Evolutionary conservation across 2,888 invertebrate genomes (phyloP).

Genomic region (Pristionchus japonicus): DNA sequence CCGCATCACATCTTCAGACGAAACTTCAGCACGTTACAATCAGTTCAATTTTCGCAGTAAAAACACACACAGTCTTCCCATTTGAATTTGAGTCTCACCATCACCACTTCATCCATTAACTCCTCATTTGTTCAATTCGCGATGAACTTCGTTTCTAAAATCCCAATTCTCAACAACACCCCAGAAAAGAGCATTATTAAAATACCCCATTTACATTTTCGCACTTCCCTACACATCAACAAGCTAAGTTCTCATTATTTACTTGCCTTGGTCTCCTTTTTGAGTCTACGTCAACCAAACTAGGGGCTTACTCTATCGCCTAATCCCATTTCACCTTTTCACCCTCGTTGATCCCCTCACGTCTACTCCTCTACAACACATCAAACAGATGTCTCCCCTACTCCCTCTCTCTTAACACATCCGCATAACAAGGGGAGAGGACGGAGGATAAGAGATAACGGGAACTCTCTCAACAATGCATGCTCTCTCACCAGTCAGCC

Average conservation of each 20-base stretch:
- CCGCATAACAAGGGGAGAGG: neutral
- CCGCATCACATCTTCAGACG: neutral
- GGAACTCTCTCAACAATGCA: too few species aligned
- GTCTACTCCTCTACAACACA: neutral
- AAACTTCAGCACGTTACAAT: neutral
- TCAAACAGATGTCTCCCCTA: conserved; percentile 1
- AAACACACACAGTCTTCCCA: too few species aligned
- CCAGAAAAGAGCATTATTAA: neutral
- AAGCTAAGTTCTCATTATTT: neutral
- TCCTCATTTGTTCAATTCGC: neutral
- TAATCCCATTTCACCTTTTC: neutral
- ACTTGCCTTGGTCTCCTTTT: neutral
- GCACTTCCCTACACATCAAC: neutral
- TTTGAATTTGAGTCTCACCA: too few species aligned
- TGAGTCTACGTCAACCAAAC: too few species aligned
- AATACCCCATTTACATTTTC: neutral
- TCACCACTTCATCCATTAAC: neutral
- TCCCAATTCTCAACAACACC: neutral
- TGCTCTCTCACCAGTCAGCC: too few species aligned
- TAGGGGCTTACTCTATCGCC: neutral
- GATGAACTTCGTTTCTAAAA: neutral
- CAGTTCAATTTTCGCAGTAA: too few species aligned
- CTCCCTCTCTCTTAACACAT: conserved; percentile 4
- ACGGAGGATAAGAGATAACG: neutral
- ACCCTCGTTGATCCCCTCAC: neutral